These are phyloP conservation scores for Pipistrellus pygmaeus DNA, from an alignment of 2,797 vertebrate genomes.

Conservation along the genomic window DNA sequence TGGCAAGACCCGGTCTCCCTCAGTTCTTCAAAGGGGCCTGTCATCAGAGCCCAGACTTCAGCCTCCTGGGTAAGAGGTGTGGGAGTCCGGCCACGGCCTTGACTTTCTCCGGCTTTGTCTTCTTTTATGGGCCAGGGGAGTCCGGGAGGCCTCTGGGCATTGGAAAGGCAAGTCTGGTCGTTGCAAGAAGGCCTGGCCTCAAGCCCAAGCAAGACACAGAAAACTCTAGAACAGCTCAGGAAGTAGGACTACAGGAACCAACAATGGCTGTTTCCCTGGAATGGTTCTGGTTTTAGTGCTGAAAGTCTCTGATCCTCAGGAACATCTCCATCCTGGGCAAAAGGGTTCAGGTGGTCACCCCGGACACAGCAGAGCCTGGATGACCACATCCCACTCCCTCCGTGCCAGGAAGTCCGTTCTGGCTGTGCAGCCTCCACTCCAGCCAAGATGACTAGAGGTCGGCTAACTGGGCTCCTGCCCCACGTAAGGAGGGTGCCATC, in stretches of 20 bases:
- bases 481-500: background rate
- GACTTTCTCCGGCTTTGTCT: constrained; percentile 37
- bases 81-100: background rate
- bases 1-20: constrained; percentile 33
- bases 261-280: background rate
- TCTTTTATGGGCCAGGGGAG: constrained; percentile 19
- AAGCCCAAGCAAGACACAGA: background rate
- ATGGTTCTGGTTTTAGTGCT: background rate
- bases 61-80: constrained; percentile 11
- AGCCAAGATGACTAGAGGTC: background rate
- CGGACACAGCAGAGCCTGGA: background rate
- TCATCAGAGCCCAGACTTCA: constrained; percentile 61
- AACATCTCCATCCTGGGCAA: background rate
- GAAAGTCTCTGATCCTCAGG: background rate
- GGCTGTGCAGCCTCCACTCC: background rate
- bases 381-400: background rate
- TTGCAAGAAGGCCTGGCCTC: background rate
- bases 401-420: background rate
- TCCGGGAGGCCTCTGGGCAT: background rate
- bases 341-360: background rate
- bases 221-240: background rate
- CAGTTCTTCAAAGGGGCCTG: constrained; percentile 79
- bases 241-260: background rate
- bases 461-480: background rate
- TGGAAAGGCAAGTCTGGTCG: background rate